These are phyloP conservation scores for Xiphorhynchus elegans DNA, from an alignment of 2,113 vertebrate species.

Conservation along the genomic window DNA sequence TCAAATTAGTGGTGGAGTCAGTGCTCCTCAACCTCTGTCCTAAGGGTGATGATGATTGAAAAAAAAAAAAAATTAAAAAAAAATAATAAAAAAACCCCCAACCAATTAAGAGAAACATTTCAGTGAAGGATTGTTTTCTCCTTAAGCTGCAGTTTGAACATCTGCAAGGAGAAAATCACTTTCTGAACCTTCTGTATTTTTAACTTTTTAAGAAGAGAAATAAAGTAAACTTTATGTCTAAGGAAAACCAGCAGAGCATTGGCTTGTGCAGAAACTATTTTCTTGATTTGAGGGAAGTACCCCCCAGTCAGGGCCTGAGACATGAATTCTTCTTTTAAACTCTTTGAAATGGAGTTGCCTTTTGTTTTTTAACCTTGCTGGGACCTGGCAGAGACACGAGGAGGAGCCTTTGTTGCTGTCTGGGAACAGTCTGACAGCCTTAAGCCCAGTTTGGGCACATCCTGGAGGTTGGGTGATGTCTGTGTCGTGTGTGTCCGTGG, in stretches of 20 bases:
- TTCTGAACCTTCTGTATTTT: conserved; percentile 75
- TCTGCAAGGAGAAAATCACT: conserved; percentile 71
- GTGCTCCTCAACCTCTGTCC: conserved; percentile 66
- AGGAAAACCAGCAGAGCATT: conserved; percentile 77
- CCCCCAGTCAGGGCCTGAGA: conserved; percentile 41
- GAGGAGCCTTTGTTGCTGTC: conserved; percentile 49
- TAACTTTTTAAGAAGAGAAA: conserved; percentile 71
- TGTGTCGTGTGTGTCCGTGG: neutral
- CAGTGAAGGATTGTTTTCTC: conserved; percentile 78
- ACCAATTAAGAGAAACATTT: conserved; percentile 68
- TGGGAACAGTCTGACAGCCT: conserved; percentile 62
- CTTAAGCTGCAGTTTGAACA: conserved; percentile 68
- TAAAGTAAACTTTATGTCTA: conserved; percentile 72
- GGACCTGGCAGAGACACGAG: conserved; percentile 2
- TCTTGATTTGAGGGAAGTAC: conserved; percentile 28
- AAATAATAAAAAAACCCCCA: neutral
- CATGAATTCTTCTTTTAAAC: neutral
- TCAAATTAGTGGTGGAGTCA: conserved; percentile 70
- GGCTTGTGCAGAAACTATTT: conserved; percentile 63
- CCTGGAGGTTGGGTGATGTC: neutral
- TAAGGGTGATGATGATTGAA: conserved; percentile 70
- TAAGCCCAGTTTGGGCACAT: conserved; percentile 57
- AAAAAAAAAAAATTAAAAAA: neutral
- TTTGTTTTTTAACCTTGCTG: neutral
- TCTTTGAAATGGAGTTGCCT: neutral